These are phyloP conservation scores for Polyodon spathula DNA, from an alignment of 2,113 vertebrate species.

Conservation along the genomic window DNA sequence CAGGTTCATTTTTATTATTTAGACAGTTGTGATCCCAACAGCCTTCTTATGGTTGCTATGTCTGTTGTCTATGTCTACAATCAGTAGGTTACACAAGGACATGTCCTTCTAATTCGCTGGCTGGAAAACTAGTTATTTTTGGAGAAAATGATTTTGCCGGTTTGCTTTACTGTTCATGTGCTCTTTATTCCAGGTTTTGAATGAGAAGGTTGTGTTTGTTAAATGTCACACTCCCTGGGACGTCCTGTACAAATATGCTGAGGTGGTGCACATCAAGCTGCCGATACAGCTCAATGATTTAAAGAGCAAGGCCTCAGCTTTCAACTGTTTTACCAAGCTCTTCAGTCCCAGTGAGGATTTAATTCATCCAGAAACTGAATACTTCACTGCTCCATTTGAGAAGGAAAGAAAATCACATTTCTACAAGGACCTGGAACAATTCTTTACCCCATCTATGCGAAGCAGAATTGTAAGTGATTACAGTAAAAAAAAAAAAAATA, in stretches of 20 bases:
- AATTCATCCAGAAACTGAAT: constrained; percentile 73
- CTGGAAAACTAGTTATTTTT: too few relatives aligned
- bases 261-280: constrained; percentile 68
- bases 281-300: constrained; percentile 60
- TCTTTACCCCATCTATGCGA: constrained; percentile 83
- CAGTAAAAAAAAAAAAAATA: too few relatives aligned
- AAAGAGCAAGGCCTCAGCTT: constrained; percentile 47
- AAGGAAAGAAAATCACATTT: constrained; percentile 66
- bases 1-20: too few relatives aligned
- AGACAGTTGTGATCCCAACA: too few relatives aligned
- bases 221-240: constrained; percentile 68
- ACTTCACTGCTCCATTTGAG: constrained; percentile 81
- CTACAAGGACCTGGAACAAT: constrained; percentile 62
- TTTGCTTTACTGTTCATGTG: too few relatives aligned
- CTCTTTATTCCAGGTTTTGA: too few relatives aligned
- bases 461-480: constrained; percentile 73
- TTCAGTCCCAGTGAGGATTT: constrained; percentile 69
- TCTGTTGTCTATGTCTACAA: too few relatives aligned
- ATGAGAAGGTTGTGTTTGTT: constrained; percentile 55
- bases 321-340: constrained; percentile 63
- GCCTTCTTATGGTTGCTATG: too few relatives aligned
- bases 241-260: constrained; percentile 54
- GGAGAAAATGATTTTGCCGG: too few relatives aligned
- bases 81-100: too few relatives aligned
- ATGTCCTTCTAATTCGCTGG: too few relatives aligned